Evolutionary conservation across 2,797 vertebrate species (phyloP).

Genomic region (Eulemur rubriventer): DNA sequence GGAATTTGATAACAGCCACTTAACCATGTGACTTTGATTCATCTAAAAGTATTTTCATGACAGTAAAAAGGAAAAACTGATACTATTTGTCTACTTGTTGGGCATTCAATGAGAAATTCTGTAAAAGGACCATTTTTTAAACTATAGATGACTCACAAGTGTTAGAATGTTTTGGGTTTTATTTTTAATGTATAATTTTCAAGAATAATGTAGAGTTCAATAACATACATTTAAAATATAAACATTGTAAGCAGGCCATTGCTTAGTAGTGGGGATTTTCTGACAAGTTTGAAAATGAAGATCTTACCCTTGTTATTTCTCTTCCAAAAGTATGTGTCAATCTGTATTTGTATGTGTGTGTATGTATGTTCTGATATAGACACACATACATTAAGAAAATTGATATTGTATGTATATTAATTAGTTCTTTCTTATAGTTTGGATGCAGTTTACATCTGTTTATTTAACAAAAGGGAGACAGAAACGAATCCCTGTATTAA

Average conservation of each 20-base stretch:
- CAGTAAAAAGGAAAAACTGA: not conserved
- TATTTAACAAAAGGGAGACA: constrained; percentile 45
- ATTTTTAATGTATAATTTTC: not conserved
- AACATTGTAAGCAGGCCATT: not conserved
- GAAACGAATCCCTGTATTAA: constrained; percentile 67
- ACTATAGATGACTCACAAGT: not conserved
- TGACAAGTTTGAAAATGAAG: not conserved
- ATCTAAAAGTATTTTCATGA: not conserved
- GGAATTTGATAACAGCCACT: not conserved
- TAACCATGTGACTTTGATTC: not conserved
- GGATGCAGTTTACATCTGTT: constrained; percentile 71
- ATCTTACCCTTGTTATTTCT: not conserved
- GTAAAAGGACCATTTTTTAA: not conserved
- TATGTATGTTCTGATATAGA: not conserved
- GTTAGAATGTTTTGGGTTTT: not conserved
- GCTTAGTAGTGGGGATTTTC: not conserved
- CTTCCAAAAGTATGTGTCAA: not conserved
- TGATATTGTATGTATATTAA: not conserved
- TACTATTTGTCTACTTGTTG: not conserved
- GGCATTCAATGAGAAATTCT: not conserved
- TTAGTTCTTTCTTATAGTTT: constrained; percentile 55
- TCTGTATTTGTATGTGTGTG: not conserved
- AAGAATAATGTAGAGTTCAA: not conserved
- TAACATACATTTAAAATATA: not conserved
- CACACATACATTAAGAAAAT: not conserved